Percentiles rank a stretch among this genome's conserved stretches.
Evolutionary conservation across 2,888 invertebrate species (phyloP).

Genomic region (Liodrosophila aerea): DNA sequence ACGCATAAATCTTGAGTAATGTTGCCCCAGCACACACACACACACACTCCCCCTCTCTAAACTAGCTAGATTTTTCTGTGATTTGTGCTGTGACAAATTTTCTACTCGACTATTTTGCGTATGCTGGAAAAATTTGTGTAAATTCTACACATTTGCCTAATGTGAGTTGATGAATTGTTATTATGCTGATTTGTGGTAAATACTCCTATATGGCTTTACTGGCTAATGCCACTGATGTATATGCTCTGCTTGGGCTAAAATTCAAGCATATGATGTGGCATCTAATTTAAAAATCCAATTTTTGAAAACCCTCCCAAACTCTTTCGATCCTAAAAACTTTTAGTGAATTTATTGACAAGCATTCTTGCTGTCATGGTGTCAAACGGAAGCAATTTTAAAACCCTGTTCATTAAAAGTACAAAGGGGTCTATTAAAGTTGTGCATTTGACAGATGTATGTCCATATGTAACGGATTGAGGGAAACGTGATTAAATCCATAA

Average conservation of each 20-base stretch:
- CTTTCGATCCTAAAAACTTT: neutral
- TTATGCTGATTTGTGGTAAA: slow-evolving; percentile 31
- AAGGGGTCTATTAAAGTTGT: no score
- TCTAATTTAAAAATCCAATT: no score
- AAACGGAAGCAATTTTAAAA: no score
- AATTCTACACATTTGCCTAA: slow-evolving; percentile 54
- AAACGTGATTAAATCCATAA: no score
- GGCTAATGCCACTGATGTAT: neutral
- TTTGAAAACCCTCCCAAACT: no score
- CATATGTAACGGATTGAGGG: no score
- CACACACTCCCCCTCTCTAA: slow-evolving; percentile 4
- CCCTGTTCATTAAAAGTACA: no score
- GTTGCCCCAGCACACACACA: slow-evolving; percentile 34
- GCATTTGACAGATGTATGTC: no score
- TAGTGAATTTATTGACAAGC: neutral
- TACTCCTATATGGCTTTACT: slow-evolving; percentile 6
- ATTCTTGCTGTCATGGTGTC: no score
- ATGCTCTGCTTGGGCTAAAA: neutral
- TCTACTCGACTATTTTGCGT: slow-evolving; percentile 42
- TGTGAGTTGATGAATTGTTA: slow-evolving; percentile 54
- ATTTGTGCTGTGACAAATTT: slow-evolving; percentile 68
- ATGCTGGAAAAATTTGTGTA: slow-evolving; percentile 32
- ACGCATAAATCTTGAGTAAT: slow-evolving; percentile 72
- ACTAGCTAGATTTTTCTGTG: slow-evolving; percentile 31
- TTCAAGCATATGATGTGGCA: neutral